Conservation (phyloP, 2,888 invertebrate genomes). For the Alsophila aescularia region DNA sequence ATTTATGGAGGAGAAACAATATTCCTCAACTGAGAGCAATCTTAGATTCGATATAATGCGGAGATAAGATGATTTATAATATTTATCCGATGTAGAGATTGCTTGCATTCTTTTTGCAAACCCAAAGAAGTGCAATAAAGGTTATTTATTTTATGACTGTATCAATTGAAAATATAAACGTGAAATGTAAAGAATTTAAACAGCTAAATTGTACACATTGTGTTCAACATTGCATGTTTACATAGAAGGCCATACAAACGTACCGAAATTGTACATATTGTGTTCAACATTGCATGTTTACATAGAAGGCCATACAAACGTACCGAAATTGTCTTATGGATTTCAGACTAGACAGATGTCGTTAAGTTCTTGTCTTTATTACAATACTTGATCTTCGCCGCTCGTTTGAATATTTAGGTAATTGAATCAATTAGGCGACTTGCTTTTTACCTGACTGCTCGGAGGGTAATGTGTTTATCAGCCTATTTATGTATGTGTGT, state of each 20-base stretch:
- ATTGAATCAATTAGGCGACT: no score
- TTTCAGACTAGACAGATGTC: not conserved
- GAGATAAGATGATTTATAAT: slow-evolving; percentile 78
- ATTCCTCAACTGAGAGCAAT: slow-evolving; percentile 64
- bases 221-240: not conserved
- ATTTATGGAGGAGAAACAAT: slow-evolving; percentile 78
- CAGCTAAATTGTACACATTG: not conserved
- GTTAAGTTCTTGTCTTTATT: not conserved
- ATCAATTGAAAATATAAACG: not conserved
- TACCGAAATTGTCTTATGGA: not conserved
- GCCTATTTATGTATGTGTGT: no score
- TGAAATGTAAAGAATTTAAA: not conserved
- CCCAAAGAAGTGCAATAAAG: not conserved
- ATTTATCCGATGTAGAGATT: slow-evolving; percentile 35
- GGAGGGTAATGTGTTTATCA: no score
- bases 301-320: not conserved
- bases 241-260: not conserved
- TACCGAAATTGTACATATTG: not conserved
- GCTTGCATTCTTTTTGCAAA: slow-evolving; percentile 5
- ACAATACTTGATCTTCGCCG: not conserved
- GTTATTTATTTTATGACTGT: not conserved
- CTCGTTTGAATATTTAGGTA: no score
- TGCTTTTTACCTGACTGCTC: no score
- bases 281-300: not conserved
- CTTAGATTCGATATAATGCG: slow-evolving; percentile 75